Base-by-base conservation (phyloP, 2,113 vertebrate species). In the Micronycteris hirsuta region DNA sequence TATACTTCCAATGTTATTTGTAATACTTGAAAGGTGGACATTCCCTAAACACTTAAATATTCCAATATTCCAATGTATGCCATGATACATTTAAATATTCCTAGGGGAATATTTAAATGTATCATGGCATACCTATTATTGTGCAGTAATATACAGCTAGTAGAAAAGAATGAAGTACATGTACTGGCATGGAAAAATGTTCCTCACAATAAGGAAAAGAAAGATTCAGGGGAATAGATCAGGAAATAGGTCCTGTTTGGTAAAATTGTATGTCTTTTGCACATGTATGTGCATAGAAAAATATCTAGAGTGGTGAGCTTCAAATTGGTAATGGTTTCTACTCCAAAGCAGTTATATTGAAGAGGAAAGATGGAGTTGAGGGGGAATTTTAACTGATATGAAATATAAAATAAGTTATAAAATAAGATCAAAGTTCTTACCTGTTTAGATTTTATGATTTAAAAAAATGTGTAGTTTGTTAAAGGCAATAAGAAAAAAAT, bases 391-490 rank as follows among this genome's bases (percentile, higher is more conserved):
- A 65, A 82, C 16, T 49, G 71, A 8, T 3, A 16, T 38, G 26
- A 81, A 41, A 88, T 61, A 87, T 43, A 61, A 93, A 83, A 73
- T 87, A 78, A 94, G 63, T 31, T 63, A 56, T 24, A 83, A 93
- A 91, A 85, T 41, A 85, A 96, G 43, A 14, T 73, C 12, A 81
- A 77, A 31, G 22, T 91, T 88, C n/a, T 81, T 28, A 36, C 22
- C 26, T 43, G 6, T 56, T 77, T 54, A 94, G n/a, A 87, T n/a
- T 87, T 92, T 47, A 14, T n/a, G 28, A 78, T 80, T n/a, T n/a
- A n/a, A 77, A 77, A 85, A 84, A 49, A 58, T 45, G 13, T 5
- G 2, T 49, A 33, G 76, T 87, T 63, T 89, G n/a, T 71, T 77
- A n/a, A 95, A 61, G 26, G 28, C 11, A 54, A 20, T 77, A 68